Evolutionary conservation across 2,113 vertebrate genomes (phyloP), one percentile per base, ranked within the genome.

Genomic region (Helogale parvula): DNA sequence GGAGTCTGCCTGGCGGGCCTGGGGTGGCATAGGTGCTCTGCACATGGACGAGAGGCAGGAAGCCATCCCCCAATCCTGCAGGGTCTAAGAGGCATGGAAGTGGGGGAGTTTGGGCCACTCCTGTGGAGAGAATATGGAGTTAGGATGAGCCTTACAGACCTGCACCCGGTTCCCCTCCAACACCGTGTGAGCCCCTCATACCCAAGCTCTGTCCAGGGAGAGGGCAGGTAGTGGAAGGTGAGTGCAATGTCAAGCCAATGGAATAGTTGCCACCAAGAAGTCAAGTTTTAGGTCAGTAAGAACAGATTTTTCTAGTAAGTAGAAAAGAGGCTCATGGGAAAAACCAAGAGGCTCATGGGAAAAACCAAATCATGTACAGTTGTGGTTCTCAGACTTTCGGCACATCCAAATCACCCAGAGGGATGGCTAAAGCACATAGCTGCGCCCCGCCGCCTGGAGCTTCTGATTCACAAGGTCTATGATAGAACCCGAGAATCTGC

Each of bases 181-280:
- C 0, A 0, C 29, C 25, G 21, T 19, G 14, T 8, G n/a, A 90
- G n/a, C 1, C 10, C 17, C 66, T 35, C 50, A n/a, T 3, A 6
- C 7, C 72, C 38, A 84, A 16, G 3, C 52, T 50, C 52, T 79
- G 45, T 23, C 13, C 8, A n/a, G 23, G 14, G 92, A 87, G 17
- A 66, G 35, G 31, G 33, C 29, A 29, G 57, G 63, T 63, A 3
- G 31, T 29, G 38, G 54, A 83, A 76, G 13, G 27, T 74, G 33
- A 63, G 7, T 50, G 27, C 84, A 41, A n/a, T 47, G 63, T 41
- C 25, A n/a, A 80, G 45, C 27, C 21, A 21, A 19, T 8, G 52
- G 31, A 60, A 15, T 47, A 50, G 38, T 63, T 57, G 35, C 88
- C 35, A 33, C 80, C 82, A n/a, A 74, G 31, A 88, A 33, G 35